Conservation (phyloP, 2,797 vertebrate genomes). For the Tamandua tetradactyla region DNA sequence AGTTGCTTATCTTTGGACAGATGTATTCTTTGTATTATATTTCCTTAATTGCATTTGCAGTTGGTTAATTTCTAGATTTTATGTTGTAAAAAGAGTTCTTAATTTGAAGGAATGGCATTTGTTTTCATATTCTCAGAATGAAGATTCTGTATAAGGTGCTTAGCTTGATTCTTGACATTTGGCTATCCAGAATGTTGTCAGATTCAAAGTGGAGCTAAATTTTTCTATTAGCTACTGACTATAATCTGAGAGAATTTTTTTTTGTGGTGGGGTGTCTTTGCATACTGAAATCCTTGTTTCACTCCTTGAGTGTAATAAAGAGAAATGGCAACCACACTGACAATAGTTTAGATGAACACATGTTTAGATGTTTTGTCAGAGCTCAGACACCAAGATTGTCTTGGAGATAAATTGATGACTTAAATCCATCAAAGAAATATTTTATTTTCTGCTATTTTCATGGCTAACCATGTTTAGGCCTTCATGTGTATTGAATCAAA, state of each 20-base stretch:
- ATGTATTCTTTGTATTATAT: neutral
- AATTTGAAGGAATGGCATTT: neutral
- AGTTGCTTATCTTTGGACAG: neutral
- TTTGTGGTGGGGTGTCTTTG: neutral
- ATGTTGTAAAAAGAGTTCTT: neutral
- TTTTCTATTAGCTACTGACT: neutral
- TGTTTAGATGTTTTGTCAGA: neutral
- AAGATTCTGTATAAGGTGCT: neutral
- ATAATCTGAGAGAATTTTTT: neutral
- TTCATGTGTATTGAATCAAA: constrained; percentile 5
- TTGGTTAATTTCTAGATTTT: neutral
- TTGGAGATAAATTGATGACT: neutral
- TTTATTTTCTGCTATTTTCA: neutral
- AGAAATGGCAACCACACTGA: neutral
- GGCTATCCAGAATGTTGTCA: neutral
- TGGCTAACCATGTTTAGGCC: neutral
- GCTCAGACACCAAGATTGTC: neutral
- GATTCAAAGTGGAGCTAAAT: neutral
- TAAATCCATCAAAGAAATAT: neutral
- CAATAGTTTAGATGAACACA: neutral
- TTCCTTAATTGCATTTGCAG: neutral
- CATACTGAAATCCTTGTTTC: neutral
- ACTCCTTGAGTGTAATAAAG: neutral
- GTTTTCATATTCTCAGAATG: neutral
- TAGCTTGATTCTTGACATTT: neutral